Evolutionary conservation across 2,888 invertebrate species (phyloP), one percentile per base, ranked within the genome.

Genomic region (Ptilodon capucinus): DNA sequence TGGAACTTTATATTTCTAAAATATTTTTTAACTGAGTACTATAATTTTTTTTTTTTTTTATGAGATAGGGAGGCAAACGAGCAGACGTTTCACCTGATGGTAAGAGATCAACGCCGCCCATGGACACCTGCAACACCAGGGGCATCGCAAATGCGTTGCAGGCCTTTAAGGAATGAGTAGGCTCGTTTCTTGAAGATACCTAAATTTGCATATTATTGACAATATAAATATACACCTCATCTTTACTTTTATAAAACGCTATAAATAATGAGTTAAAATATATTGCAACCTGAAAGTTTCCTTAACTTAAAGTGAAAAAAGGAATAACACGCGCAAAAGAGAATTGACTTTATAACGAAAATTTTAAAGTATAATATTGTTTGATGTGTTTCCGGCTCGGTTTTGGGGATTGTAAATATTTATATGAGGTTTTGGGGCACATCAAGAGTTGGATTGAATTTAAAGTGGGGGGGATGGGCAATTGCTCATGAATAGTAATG

Each of bases 401-500:
- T 61, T 69, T 71, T 68, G 60, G 40, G 50, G 43, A 41, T 57
- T 61, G 71, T 80, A 77, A 80, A 80, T 81, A 81, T 81, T 79
- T 78, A 79, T 79, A 68, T 59, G 74, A 70, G 66, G 68, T 67
- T 68, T 73, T 69, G 60, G 64, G 58, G 59, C 54, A 58, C 64
- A 64, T 64, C 64, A 68, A 71, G 75, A 79, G 76, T 74, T 76
- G 71, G 71, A 71, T 75, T 73, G 38, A 38, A 38, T 38, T 38
- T 13, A 19, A 38, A 38, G 38, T 19, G 38, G 13, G 19, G 18
- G 19, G 13, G 19, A 38, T 38, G 38, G 6, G 68, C 6, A 52
- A 52, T 42, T 49, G 38, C 54, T 69, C 69, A 76, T 82, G 79
- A 79, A 81, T 82, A 79, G 71, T 79, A 75, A 80, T 74, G 56